A percentile compares a stretch with the other conserved stretches of the same genome.
Conservation (phyloP, 2,888 invertebrate species). For the Meloe dianella region DNA sequence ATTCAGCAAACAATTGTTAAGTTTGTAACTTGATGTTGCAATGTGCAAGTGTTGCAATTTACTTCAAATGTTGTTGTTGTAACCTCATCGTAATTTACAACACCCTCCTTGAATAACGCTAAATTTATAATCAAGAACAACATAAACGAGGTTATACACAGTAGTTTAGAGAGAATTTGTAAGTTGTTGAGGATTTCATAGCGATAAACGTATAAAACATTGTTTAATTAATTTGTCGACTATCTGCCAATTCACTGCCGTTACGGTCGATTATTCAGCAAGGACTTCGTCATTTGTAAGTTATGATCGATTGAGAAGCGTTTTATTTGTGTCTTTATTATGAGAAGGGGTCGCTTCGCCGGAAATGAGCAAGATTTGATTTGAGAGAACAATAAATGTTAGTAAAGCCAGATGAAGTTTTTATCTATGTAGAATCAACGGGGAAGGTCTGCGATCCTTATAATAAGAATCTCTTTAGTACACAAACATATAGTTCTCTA, state of each 20-base stretch:
- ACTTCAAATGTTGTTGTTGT: slow-evolving; percentile 31
- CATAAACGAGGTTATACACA: slow-evolving; percentile 41
- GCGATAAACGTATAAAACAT: slow-evolving; percentile 27
- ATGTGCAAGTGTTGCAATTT: slow-evolving; percentile 37
- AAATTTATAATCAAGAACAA: slow-evolving; percentile 45
- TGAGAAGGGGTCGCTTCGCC: neutral
- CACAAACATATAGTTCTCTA: slow-evolving; percentile 52
- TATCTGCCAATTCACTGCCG: neutral
- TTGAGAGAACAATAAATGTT: slow-evolving; percentile 44
- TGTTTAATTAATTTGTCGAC: slow-evolving; percentile 29
- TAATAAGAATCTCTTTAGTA: slow-evolving; percentile 53
- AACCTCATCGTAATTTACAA: slow-evolving; percentile 36
- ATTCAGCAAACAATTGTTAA: neutral
- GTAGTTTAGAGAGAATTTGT: slow-evolving; percentile 39
- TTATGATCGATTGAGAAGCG: no score
- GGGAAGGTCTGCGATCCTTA: slow-evolving; percentile 42
- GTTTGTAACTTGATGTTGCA: neutral
- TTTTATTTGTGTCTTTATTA: neutral
- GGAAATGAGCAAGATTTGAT: slow-evolving; percentile 35
- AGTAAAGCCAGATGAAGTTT: slow-evolving; percentile 52
- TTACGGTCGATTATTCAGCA: slow-evolving; percentile 2
- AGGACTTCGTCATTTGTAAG: neutral
- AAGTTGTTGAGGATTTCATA: slow-evolving; percentile 29
- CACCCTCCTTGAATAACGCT: slow-evolving; percentile 39
- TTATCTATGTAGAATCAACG: slow-evolving; percentile 43